Base-by-base conservation (phyloP, 2,888 invertebrate species). In the Euplexia lucipara region DNA sequence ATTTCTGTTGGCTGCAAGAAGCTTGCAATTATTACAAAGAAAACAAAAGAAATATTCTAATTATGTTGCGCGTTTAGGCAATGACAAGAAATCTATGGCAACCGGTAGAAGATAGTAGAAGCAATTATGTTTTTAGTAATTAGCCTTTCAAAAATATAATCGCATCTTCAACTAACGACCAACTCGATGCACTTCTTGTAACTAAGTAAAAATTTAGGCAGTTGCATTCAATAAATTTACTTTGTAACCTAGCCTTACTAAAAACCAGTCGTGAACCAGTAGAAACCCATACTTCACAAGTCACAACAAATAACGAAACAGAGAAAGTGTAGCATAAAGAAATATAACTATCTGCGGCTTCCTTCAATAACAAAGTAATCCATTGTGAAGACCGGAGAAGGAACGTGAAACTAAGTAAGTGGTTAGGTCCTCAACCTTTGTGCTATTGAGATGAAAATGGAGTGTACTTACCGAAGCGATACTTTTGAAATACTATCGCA, bases 271-370 rank as follows among this genome's bases (percentile, higher is more conserved):
- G 34, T 52, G 48, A 44, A 9, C 32, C 2, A 47, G 37, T 51
- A 37, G 45, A 37, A 52, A 49, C 49, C 10, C 54, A 78, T 64
- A 74, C 5, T 57, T 47, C 61, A 69, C 32, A 64, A n/a, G n/a
- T n/a, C n/a, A 58, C 44, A 52, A 56, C 22, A 26, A 44, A 44
- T 34, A 45, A 73, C 49, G 69, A 66, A 69, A 45, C 37, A 58
- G 79, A 78, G 81, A 81, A 81, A 81, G 79, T 78, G 52, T 60
- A 54, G 51, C 60, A 67, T 63, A 57, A 69, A 66, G 49, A 61
- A 70, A 30, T 41, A 54, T 35, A 39, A 60, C 39, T 58, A 63
- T 73, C 61, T 69, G 69, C 37, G 72, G 72, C 68, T 75, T 75
- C 65, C 60, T 45, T 68, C 59, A 37, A 68, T 41, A 49, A 37